Percentiles rank a stretch among this genome's conserved stretches.
Evolutionary conservation across 2,797 vertebrate genomes (phyloP).

Genomic region (Hephaestus fuliginosus): DNA sequence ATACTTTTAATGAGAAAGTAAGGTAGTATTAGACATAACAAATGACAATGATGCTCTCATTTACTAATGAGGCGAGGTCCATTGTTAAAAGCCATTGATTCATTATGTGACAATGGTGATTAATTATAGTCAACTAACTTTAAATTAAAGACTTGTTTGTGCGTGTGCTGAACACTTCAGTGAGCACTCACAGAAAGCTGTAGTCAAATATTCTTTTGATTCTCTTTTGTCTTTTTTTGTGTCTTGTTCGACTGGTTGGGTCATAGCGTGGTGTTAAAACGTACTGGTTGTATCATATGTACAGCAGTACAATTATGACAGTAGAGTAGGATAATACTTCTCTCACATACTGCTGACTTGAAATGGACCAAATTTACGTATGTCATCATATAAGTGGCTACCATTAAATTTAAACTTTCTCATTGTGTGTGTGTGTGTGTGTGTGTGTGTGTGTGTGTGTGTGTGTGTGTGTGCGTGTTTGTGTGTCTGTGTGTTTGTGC

Average conservation of each 20-base stretch:
- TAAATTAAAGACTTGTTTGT: neutral
- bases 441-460: neutral
- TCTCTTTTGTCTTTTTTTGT: neutral
- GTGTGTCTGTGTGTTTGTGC: neutral
- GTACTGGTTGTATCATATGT: neutral
- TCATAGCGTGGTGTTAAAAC: neutral
- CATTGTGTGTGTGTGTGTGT: constrained; percentile 1
- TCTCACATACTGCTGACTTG: neutral
- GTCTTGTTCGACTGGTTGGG: neutral
- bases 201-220: neutral
- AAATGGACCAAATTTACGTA: neutral
- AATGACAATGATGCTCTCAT: neutral
- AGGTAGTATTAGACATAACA: neutral
- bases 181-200: neutral
- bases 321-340: neutral
- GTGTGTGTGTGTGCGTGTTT: constrained; percentile 9
- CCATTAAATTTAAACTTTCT: neutral
- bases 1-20: neutral
- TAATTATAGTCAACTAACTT: neutral
- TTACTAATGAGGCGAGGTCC: neutral
- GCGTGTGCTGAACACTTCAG: neutral
- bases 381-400: neutral
- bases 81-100: neutral
- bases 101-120: neutral
- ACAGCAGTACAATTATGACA: neutral